Conservation (phyloP, 2,113 vertebrate genomes). For the Prochilodus magdalenae region DNA sequence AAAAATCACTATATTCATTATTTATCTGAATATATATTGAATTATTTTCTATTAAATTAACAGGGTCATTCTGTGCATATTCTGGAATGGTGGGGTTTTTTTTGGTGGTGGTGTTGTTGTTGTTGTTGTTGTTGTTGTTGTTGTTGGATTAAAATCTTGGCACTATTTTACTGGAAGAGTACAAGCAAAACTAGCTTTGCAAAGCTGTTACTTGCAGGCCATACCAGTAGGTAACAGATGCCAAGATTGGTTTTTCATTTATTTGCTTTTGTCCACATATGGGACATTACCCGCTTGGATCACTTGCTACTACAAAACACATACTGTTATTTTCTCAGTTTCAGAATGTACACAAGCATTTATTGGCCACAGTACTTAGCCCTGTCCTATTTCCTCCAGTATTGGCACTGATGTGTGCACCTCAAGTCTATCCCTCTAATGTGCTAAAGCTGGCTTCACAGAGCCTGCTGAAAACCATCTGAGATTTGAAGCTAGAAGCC, state of each 20-base stretch:
- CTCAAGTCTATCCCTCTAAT: not conserved
- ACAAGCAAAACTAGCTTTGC: not conserved
- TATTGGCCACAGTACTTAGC: not conserved
- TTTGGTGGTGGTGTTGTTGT: not conserved
- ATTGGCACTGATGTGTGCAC: not conserved
- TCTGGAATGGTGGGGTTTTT: not conserved
- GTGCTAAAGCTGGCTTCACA: constrained; percentile 3
- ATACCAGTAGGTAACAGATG: not conserved
- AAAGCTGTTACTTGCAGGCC: not conserved
- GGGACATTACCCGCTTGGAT: not conserved
- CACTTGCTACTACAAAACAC: constrained; percentile 8
- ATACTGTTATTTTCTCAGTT: not conserved
- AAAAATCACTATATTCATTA: not conserved
- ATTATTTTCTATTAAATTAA: not conserved
- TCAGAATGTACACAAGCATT: not conserved
- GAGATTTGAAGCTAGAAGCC: constrained; percentile 4
- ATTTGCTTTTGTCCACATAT: not conserved
- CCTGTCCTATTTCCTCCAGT: not conserved
- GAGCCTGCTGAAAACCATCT: not conserved
- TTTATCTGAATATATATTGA: not conserved
- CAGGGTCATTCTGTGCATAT: not conserved
- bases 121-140: not conserved
- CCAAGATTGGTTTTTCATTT: not conserved
- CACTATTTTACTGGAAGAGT: not conserved
- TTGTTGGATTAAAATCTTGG: not conserved